Conservation (phyloP, 2,113 vertebrate genomes). For the Triplophysa dalaica region DNA sequence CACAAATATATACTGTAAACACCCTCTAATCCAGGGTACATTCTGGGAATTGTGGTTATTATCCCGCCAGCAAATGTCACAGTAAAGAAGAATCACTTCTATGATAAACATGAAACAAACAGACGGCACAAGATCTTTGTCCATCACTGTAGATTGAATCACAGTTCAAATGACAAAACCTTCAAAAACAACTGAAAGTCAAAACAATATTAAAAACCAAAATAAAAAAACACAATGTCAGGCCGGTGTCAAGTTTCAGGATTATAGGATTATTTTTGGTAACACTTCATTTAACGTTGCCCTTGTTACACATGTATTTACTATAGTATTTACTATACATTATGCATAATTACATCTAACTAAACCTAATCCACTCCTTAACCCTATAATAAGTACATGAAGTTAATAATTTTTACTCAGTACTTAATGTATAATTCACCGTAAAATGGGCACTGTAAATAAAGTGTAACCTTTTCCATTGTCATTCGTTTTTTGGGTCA, state of each 20-base stretch:
- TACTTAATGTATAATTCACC: too few relatives aligned
- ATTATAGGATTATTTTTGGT: too few relatives aligned
- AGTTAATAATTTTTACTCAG: too few relatives aligned
- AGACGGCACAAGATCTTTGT: slow-evolving; percentile 8
- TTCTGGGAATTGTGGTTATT: slow-evolving; percentile 23
- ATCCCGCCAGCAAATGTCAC: slow-evolving; percentile 42
- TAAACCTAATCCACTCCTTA: too few relatives aligned
- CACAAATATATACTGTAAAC: slow-evolving; percentile 3
- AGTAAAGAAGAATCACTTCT: slow-evolving; percentile 28
- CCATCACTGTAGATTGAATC: slow-evolving; percentile 38
- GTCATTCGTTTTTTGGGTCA: too few relatives aligned
- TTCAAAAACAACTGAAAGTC: not conserved
- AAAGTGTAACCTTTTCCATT: too few relatives aligned
- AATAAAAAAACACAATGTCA: not conserved
- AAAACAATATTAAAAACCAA: slow-evolving; percentile 17
- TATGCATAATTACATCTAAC: too few relatives aligned
- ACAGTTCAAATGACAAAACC: not conserved
- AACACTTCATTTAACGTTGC: too few relatives aligned
- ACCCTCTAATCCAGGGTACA: slow-evolving; percentile 26
- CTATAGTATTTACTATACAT: too few relatives aligned
- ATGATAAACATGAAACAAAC: slow-evolving; percentile 33
- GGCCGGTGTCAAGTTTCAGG: not conserved
- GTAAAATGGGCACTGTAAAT: too few relatives aligned
- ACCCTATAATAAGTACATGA: too few relatives aligned
- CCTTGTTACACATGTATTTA: too few relatives aligned